Conservation (phyloP, 2,797 vertebrate genomes). For the Helarctos malayanus region DNA sequence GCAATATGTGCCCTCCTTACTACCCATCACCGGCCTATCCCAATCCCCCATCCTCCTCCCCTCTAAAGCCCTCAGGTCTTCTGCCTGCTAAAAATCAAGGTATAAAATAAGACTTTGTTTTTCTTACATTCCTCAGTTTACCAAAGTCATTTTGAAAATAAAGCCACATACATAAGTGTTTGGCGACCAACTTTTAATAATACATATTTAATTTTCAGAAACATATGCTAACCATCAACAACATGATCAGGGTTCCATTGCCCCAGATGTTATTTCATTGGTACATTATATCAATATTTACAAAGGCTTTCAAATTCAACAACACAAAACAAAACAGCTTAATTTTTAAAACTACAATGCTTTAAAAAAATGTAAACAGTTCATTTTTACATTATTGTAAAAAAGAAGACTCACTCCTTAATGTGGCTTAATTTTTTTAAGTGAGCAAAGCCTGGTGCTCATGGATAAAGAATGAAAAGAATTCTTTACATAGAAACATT, state of each 20-base stretch:
- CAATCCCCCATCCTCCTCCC: too few relatives aligned
- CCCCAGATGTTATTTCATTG: constrained; percentile 92
- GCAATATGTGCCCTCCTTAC: too few relatives aligned
- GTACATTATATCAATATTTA: constrained; percentile 90
- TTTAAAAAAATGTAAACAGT: constrained; percentile 93
- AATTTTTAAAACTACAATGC: constrained; percentile 91
- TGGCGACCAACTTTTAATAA: constrained; percentile 91
- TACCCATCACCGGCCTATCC: too few relatives aligned
- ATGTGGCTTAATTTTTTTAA: constrained; percentile 88
- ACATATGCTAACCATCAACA: constrained; percentile 91
- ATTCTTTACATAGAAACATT: constrained; percentile 90
- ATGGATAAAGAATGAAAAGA: constrained; percentile 90
- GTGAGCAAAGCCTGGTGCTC: constrained; percentile 89
- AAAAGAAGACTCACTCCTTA: constrained; percentile 90
- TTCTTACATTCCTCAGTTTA: constrained; percentile 63
- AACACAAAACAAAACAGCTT: constrained; percentile 90
- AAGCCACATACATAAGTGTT: constrained; percentile 81
- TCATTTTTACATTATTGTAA: constrained; percentile 91
- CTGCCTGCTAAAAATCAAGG: constrained; percentile 58
- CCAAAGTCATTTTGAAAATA: constrained; percentile 74
- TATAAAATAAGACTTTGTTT: constrained; percentile 62
- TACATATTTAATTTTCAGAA: constrained; percentile 87
- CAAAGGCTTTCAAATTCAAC: constrained; percentile 89
- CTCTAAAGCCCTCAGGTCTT: background rate
- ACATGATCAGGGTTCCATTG: constrained; percentile 87